Evolutionary conservation across 2,113 vertebrate species (phyloP).

Genomic region (Microtus richardsoni): DNA sequence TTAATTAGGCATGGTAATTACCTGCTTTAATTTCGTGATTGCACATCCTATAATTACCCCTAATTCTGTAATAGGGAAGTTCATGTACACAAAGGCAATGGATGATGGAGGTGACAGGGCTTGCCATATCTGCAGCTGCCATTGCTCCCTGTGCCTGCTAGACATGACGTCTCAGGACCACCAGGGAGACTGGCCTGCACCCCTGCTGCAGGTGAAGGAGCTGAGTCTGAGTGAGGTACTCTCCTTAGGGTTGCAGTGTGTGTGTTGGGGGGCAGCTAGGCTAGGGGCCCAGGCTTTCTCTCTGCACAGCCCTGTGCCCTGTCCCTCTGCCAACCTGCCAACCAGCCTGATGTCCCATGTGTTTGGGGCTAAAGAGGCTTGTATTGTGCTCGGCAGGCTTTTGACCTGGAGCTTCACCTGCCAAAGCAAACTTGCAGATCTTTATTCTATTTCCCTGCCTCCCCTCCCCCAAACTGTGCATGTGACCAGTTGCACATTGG

Average conservation of each 20-base stretch:
- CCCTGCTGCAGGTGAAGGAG: neutral
- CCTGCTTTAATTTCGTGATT: conserved; percentile 82
- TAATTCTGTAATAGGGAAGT: conserved; percentile 79
- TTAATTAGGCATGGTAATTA: conserved; percentile 82
- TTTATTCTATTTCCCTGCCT: neutral
- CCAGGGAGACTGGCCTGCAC: neutral
- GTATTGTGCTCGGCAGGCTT: neutral
- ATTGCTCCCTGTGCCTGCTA: neutral
- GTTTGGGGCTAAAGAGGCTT: neutral
- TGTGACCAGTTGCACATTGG: neutral
- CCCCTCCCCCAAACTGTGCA: no score
- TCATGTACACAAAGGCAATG: conserved; percentile 74
- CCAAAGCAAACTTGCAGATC: neutral
- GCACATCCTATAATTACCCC: conserved; percentile 78
- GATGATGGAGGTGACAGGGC: conserved; percentile 36
- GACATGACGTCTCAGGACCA: neutral
- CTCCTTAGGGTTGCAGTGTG: neutral
- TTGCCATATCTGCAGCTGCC: conserved; percentile 35
- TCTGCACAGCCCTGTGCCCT: neutral
- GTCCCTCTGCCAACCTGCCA: neutral
- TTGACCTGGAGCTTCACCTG: neutral
- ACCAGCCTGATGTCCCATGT: rapidly evolving
- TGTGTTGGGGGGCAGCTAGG: no score
- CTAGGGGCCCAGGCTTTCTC: neutral
- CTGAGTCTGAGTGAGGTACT: neutral